Conservation (phyloP, 2,797 vertebrate species). For the Ataeniobius toweri region DNA sequence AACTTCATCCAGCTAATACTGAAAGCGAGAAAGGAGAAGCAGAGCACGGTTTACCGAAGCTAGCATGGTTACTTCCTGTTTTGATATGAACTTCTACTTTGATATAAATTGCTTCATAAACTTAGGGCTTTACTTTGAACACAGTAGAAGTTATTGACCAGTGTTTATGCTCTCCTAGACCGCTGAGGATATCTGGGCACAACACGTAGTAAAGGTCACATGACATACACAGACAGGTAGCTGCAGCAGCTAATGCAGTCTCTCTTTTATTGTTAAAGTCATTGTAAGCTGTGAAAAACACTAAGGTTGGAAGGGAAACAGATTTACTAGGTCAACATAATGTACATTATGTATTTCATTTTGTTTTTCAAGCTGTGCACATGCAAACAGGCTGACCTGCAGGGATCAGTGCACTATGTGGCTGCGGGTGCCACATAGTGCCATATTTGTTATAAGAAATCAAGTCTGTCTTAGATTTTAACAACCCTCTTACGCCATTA, state of each 20-base stretch:
- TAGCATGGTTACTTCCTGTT: neutral
- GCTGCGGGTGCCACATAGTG: too few relatives aligned
- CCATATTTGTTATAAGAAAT: too few relatives aligned
- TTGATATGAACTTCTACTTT: neutral
- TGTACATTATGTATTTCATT: neutral
- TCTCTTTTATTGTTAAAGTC: neutral
- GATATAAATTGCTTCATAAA: too few relatives aligned
- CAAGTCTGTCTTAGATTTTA: too few relatives aligned
- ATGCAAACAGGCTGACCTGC: neutral
- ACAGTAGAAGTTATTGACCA: neutral
- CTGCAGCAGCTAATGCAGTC: neutral
- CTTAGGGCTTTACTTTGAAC: neutral
- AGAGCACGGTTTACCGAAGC: too few relatives aligned
- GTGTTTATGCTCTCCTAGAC: neutral
- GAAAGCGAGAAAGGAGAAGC: too few relatives aligned
- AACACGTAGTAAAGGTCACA: neutral
- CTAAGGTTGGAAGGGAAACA: neutral
- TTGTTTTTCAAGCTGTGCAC: neutral
- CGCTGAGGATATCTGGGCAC: neutral
- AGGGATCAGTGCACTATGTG: too few relatives aligned
- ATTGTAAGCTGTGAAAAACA: neutral
- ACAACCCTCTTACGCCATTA: too few relatives aligned
- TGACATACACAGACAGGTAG: neutral
- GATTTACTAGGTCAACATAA: neutral
- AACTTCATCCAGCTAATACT: too few relatives aligned